These are phyloP conservation scores for Metridium senile DNA, from an alignment of 92 coral and sea anemone genomes.

Conservation along the genomic window DNA sequence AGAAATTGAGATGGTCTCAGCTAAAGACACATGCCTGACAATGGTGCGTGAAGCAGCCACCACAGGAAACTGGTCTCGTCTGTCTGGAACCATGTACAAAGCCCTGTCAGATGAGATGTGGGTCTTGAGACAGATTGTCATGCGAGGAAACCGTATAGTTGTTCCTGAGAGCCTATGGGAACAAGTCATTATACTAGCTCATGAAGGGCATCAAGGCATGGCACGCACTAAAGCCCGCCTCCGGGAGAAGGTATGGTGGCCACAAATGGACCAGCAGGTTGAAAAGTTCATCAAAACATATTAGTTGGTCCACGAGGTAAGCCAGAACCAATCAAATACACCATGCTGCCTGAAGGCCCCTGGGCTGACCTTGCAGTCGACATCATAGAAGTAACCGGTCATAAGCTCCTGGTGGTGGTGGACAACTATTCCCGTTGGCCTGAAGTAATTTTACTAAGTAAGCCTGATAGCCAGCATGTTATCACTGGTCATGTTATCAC, in stretches of 20 bases:
- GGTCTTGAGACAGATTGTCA: conserved; percentile 45
- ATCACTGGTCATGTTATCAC: conserved; percentile 40
- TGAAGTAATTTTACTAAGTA: conserved; percentile 61
- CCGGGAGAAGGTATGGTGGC: conserved; percentile 71
- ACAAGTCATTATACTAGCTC: conserved; percentile 44
- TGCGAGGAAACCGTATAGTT: conserved; percentile 51
- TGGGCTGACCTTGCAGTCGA: conserved; percentile 57
- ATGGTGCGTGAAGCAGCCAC: conserved; percentile 45
- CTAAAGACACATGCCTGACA: conserved; percentile 32
- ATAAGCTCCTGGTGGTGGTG: conserved; percentile 57
- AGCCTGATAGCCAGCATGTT: conserved; percentile 52
- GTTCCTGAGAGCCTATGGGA: conserved; percentile 52
- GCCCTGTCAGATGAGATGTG: conserved; percentile 41
- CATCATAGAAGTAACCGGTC: conserved; percentile 35
- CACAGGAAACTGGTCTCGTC: conserved; percentile 43
- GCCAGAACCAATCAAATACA: conserved; percentile 63
- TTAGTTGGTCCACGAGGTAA: conserved; percentile 56
- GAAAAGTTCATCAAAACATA: conserved; percentile 40
- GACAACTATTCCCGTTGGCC: conserved; percentile 74
- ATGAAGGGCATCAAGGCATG: conserved; percentile 76
- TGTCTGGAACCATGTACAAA: conserved; percentile 48
- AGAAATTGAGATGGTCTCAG: conserved; percentile 35
- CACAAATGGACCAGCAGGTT: conserved; percentile 61
- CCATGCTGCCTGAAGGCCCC: conserved; percentile 56
- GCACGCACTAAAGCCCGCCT: conserved; percentile 50